Percentiles rank a stretch among this genome's conserved stretches.
Evolutionary conservation across 2,797 vertebrate genomes (phyloP).

Genomic region (Lepus oiostolus): DNA sequence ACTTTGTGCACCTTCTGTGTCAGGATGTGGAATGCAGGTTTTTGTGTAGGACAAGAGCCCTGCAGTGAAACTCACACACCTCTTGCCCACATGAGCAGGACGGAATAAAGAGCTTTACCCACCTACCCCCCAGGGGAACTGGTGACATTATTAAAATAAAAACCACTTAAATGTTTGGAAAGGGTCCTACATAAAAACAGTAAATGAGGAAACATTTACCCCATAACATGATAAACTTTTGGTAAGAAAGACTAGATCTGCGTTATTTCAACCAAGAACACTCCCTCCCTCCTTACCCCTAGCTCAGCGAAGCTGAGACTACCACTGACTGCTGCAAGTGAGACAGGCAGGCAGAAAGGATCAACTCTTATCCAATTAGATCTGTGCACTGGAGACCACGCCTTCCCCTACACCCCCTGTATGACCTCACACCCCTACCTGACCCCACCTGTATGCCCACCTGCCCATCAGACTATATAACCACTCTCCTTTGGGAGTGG

Average conservation of each 20-base stretch:
- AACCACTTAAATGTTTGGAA: neutral
- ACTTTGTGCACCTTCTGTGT: too few relatives aligned
- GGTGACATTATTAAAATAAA: neutral
- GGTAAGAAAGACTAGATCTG: neutral
- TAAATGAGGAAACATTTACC: neutral
- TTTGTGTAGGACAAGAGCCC: too few relatives aligned
- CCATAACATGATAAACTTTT: neutral
- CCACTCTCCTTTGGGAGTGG: too few relatives aligned
- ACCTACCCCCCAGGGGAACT: neutral
- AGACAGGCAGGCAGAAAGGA: too few relatives aligned
- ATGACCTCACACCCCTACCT: too few relatives aligned
- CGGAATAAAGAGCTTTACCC: neutral
- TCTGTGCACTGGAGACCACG: too few relatives aligned
- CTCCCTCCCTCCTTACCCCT: neutral
- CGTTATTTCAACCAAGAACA: neutral
- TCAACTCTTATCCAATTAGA: too few relatives aligned
- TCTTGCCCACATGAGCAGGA: neutral
- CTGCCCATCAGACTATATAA: too few relatives aligned
- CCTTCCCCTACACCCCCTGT: too few relatives aligned
- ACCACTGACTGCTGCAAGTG: neutral
- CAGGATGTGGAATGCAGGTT: too few relatives aligned
- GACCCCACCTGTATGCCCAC: too few relatives aligned
- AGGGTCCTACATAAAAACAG: neutral
- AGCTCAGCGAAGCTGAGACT: neutral
- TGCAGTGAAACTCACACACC: too few relatives aligned